A percentile compares a stretch with the other conserved stretches of the same genome.
Conservation (phyloP, 2,797 vertebrate genomes). For the Artibeus lituratus region DNA sequence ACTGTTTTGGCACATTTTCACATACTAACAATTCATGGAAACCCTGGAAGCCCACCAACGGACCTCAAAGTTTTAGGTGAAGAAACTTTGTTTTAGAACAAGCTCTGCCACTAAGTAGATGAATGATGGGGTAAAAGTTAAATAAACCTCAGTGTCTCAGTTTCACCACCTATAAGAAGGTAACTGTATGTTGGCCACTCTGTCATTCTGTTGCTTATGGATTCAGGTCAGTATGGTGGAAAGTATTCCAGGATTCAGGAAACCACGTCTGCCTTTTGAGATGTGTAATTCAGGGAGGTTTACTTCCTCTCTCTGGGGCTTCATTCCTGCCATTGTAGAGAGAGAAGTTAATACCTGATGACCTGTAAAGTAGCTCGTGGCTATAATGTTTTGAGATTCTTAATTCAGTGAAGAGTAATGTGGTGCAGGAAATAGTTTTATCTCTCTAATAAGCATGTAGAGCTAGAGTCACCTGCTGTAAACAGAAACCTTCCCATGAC, state of each 20-base stretch:
- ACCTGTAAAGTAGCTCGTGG: neutral
- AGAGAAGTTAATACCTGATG: neutral
- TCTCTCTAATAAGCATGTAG: neutral
- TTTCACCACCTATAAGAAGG: neutral
- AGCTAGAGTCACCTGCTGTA: neutral
- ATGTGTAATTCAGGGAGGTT: neutral
- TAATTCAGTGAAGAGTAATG: neutral
- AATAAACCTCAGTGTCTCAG: neutral
- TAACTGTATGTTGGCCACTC: neutral
- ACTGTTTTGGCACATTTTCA: neutral
- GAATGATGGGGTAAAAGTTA: neutral
- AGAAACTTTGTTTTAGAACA: neutral
- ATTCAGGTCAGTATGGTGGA: neutral
- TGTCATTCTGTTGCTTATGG: neutral
- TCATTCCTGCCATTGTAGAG: neutral
- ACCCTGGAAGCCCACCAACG: neutral
- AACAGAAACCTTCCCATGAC: neutral
- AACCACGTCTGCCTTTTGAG: neutral
- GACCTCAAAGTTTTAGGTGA: neutral
- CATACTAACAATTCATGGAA: neutral
- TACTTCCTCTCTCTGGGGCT: neutral
- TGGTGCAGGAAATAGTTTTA: neutral
- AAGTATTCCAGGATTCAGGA: neutral
- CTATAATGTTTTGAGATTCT: neutral
- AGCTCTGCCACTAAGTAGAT: neutral